Conservation (phyloP, 2,113 vertebrate genomes). For the Anarhynchus alexandrinus region DNA sequence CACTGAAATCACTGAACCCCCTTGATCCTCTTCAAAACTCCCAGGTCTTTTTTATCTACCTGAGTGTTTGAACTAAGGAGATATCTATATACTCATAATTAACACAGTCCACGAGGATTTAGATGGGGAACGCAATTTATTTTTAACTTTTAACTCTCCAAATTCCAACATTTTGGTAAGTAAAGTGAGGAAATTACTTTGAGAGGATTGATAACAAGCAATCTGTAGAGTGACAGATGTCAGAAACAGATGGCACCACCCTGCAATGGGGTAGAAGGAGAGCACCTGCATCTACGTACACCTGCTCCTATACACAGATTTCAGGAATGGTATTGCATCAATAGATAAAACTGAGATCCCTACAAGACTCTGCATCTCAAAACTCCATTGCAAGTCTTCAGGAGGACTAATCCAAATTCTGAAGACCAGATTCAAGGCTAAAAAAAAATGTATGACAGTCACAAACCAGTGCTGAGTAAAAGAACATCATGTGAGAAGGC, state of each 20-base stretch:
- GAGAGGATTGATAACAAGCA: not conserved
- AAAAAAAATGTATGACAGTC: not conserved
- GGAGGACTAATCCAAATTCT: not conserved
- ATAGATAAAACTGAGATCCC: not conserved
- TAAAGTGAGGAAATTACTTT: not conserved
- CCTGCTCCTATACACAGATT: not conserved
- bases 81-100: not conserved
- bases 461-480: not conserved
- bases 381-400: not conserved
- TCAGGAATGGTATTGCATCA: not conserved
- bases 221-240: not conserved
- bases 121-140: not conserved
- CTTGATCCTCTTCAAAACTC: constrained; percentile 12
- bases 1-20: not conserved
- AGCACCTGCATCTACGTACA: not conserved
- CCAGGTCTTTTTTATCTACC: constrained; percentile 12
- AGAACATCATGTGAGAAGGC: not conserved
- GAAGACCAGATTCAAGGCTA: not conserved
- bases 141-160: not conserved
- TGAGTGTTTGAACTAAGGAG: not conserved
- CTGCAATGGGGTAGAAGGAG: not conserved
- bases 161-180: not conserved
- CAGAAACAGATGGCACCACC: not conserved
- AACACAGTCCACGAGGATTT: not conserved
- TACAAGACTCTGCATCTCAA: not conserved